Conservation (phyloP, 2,888 invertebrate genomes). For the Epicampocera succincta region DNA sequence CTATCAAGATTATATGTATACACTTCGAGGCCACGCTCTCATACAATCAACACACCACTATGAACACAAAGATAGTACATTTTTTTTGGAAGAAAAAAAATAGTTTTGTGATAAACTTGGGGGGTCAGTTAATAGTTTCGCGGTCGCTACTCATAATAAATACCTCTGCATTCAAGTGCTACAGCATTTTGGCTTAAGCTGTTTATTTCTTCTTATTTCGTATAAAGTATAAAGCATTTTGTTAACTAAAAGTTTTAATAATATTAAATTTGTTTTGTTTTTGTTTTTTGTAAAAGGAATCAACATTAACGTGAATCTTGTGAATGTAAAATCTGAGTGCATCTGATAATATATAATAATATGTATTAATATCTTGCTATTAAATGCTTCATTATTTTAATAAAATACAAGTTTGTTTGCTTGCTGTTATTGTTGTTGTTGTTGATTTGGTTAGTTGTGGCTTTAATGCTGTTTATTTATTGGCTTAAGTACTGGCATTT, state of each 20-base stretch:
- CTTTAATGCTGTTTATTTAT: constrained; percentile 26
- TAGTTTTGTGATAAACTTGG: too few species aligned
- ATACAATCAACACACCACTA: too few species aligned
- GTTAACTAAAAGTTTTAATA: neutral
- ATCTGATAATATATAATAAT: constrained; percentile 13
- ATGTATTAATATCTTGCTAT: constrained; percentile 30
- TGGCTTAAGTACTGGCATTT: constrained; percentile 1
- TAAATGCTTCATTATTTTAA: constrained; percentile 47
- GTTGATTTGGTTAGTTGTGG: constrained; percentile 7
- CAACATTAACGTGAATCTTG: neutral
- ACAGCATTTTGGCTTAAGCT: too few species aligned
- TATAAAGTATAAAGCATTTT: neutral
- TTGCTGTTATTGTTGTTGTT: neutral
- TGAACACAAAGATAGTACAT: too few species aligned
- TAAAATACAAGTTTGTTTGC: constrained; percentile 38
- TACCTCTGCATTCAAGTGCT: too few species aligned
- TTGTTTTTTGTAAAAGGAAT: too few species aligned
- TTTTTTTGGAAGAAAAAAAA: too few species aligned
- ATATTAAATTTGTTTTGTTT: neutral
- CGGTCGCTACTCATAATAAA: too few species aligned
- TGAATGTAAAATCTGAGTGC: neutral
- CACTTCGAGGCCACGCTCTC: too few species aligned
- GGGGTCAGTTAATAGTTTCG: too few species aligned
- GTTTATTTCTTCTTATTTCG: too few species aligned
- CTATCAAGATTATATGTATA: too few species aligned